These are phyloP conservation scores for Porites lutea DNA, from an alignment of 64 coral and sea anemone genomes.

Conservation along the genomic window DNA sequence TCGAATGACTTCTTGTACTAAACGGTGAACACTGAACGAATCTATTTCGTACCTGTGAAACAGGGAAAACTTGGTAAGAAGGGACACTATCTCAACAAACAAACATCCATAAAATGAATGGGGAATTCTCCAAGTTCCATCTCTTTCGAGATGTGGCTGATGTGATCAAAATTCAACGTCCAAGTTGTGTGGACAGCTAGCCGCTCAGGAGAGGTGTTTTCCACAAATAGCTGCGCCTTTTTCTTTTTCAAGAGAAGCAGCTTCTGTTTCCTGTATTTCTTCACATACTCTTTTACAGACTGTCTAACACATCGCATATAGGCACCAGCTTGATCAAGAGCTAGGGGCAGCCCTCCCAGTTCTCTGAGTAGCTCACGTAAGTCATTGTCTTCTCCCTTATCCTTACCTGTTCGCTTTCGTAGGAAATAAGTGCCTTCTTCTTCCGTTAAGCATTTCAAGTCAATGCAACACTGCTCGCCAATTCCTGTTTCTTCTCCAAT, in stretches of 20 bases:
- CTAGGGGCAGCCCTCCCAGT: slow-evolving; percentile 71
- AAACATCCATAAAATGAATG: slow-evolving; percentile 62
- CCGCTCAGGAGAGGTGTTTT: slow-evolving; percentile 52
- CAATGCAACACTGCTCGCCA: slow-evolving; percentile 58
- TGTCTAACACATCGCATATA: slow-evolving; percentile 3
- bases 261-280: slow-evolving; percentile 63
- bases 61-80: slow-evolving; percentile 39
- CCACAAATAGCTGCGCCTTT: slow-evolving; percentile 39
- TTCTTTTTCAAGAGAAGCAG: slow-evolving; percentile 41
- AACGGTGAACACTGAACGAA: too few relatives aligned
- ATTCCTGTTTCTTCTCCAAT: slow-evolving; percentile 53
- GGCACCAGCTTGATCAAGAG: slow-evolving; percentile 68
- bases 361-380: slow-evolving; percentile 40
- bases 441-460: slow-evolving; percentile 34
- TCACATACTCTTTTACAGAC: slow-evolving; percentile 46
- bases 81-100: slow-evolving; percentile 42
- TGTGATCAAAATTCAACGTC: slow-evolving; percentile 67
- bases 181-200: neutral
- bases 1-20: too few relatives aligned
- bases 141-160: slow-evolving; percentile 29
- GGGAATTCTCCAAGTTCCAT: neutral
- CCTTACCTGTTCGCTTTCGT: slow-evolving; percentile 32
- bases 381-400: neutral
- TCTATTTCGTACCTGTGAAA: too few relatives aligned
- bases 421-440: slow-evolving; percentile 66